Evolutionary conservation across 1,140 invertebrate genomes (phyloP).

Genomic region (Drosophila repleta): DNA sequence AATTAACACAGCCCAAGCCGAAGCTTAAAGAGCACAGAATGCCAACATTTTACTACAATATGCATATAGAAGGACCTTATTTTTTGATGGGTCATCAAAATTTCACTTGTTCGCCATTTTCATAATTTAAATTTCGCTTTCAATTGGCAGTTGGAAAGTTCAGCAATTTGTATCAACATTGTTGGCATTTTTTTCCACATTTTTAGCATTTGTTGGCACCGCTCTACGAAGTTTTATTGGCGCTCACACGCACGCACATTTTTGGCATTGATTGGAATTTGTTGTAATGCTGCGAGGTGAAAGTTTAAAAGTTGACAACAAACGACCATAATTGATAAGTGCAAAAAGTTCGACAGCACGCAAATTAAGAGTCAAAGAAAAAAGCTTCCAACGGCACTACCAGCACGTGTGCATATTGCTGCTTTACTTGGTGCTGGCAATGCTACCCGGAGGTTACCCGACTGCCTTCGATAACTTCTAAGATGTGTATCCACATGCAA

Average conservation of each 20-base stretch:
- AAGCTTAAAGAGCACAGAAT: constrained; percentile 34
- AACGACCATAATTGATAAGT: constrained; percentile 46
- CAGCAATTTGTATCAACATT: constrained; percentile 15
- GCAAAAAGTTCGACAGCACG: constrained; percentile 31
- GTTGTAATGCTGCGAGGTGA: constrained; percentile 22
- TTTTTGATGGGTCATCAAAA: constrained; percentile 34
- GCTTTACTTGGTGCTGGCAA: neutral
- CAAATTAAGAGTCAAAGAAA: constrained; percentile 2
- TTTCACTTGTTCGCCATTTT: constrained; percentile 18
- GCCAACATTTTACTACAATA: constrained; percentile 49
- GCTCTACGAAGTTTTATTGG: constrained; percentile 39
- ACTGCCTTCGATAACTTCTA: too few relatives aligned
- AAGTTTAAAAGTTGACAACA: constrained; percentile 40
- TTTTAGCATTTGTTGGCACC: constrained; percentile 16
- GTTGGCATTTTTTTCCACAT: constrained; percentile 5
- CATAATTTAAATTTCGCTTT: constrained; percentile 6
- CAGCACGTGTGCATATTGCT: constrained; percentile 1
- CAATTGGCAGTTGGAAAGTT: constrained; percentile 17
- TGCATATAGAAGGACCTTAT: constrained; percentile 12
- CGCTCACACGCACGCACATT: neutral
- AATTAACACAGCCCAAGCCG: constrained; percentile 48
- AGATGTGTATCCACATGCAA: too few relatives aligned
- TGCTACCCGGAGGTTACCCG: neutral
- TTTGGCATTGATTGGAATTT: constrained; percentile 49
- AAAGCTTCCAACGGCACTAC: constrained; percentile 7